Percentiles rank a stretch among this genome's conserved stretches.
Conservation (phyloP, 2,888 invertebrate species). For the Lepeophtheirus nordmannii region DNA sequence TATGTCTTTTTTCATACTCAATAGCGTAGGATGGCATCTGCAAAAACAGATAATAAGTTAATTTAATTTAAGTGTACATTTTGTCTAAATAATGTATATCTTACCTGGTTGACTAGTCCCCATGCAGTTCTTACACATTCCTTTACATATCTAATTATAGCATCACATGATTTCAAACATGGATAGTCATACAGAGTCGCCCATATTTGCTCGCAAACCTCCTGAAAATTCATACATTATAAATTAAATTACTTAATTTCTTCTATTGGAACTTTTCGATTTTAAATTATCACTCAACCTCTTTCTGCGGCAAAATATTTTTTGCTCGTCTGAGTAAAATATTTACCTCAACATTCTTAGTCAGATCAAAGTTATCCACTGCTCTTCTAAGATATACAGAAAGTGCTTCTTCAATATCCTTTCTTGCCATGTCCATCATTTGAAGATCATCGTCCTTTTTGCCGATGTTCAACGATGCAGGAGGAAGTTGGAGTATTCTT, state of each 20-base stretch:
- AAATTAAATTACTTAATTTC: slow-evolving; percentile 14
- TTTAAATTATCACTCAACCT: no score
- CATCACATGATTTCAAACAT: slow-evolving; percentile 59
- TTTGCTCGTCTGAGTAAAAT: neutral
- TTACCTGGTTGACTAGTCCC: slow-evolving; percentile 58
- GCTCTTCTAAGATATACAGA: slow-evolving; percentile 51
- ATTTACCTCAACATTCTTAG: slow-evolving; percentile 38
- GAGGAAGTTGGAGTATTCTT: slow-evolving; percentile 42
- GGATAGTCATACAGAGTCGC: slow-evolving; percentile 85
- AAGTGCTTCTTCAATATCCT: slow-evolving; percentile 38
- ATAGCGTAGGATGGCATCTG: slow-evolving; percentile 37
- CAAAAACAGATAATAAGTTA: slow-evolving; percentile 29
- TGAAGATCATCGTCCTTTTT: slow-evolving; percentile 1
- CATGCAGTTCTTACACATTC: slow-evolving; percentile 74
- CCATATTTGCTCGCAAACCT: slow-evolving; percentile 54
- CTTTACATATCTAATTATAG: slow-evolving; percentile 60
- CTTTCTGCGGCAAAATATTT: no score
- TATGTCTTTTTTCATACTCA: slow-evolving; percentile 44
- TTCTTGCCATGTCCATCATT: slow-evolving; percentile 26
- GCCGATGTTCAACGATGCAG: slow-evolving; percentile 18
- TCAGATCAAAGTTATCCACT: slow-evolving; percentile 48
- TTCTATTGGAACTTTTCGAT: neutral
- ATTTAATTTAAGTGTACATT: slow-evolving; percentile 11
- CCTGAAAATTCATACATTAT: slow-evolving; percentile 38
- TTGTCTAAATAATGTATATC: neutral